Conservation (phyloP, 2,113 vertebrate genomes). For the Serilophus lunatus region DNA sequence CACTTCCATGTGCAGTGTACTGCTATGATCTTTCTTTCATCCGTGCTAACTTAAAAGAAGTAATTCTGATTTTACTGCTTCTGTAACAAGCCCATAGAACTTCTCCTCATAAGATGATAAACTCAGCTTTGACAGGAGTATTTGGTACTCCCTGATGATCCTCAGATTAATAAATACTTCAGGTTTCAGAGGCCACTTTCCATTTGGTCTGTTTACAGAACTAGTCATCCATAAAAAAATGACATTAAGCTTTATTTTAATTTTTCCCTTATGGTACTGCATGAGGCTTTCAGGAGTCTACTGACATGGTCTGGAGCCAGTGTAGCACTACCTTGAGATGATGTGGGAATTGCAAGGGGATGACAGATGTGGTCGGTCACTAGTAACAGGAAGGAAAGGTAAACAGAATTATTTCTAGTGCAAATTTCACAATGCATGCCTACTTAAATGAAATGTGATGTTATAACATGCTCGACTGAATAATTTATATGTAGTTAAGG, state of each 20-base stretch:
- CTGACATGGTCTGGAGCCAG: neutral
- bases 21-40: neutral
- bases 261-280: neutral
- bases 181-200: slow-evolving; percentile 18
- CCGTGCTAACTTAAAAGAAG: neutral
- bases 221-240: slow-evolving; percentile 54
- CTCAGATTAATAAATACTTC: slow-evolving; percentile 50
- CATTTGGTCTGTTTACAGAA: slow-evolving; percentile 43
- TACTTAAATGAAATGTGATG: neutral
- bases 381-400: neutral
- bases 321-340: neutral
- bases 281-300: neutral
- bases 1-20: neutral
- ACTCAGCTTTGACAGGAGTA: neutral
- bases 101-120: neutral
- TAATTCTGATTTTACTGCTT: neutral
- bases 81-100: neutral
- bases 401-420: neutral
- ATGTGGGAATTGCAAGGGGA: neutral
- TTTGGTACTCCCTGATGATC: neutral
- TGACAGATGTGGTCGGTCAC: neutral
- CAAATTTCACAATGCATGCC: neutral
- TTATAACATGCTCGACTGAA: neutral
- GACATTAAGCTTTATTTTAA: slow-evolving; percentile 68
- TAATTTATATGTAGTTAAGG: neutral